Evolutionary conservation across 2,113 vertebrate genomes (phyloP), one percentile per base, ranked within the genome.

Genomic region (Gymnocephalus cernua): DNA sequence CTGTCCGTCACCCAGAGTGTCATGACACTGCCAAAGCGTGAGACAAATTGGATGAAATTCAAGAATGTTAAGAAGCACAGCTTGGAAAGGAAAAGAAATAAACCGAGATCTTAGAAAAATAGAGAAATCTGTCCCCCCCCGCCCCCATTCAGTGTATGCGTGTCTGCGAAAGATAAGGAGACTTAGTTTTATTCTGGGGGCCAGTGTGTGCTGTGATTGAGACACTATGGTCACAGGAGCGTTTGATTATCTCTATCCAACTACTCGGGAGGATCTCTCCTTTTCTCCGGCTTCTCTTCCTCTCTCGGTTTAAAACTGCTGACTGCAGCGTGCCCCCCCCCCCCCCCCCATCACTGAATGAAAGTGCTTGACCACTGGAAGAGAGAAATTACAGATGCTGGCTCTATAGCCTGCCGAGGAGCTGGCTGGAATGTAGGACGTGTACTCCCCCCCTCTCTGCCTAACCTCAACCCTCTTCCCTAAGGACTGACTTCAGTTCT

Each of bases 311-410:
- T 82, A 83, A 88, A 92, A 93, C 41, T 81, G 89, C 91, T 88
- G 89, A 94, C 88, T 81, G 78, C 85, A 63, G 87, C 67, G 50
- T 13, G 47, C 59, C 63, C 32, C 53, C 23, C 32, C n/a, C 15
- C 48, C 59, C 48, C 62, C 35, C 54, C 16, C 45, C 38, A 56
- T 86, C 80, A 74, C 79, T 82, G 73, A 89, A 90, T 88, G 77
- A 88, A 81, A 90, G 83, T 74, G 82, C 82, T 90, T 86, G 91
- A 92, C 90, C 89, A 84, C 87, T 88, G 87, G 77, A 93, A 91
- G 76, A 91, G 76, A 88, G 87, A 93, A 92, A 93, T 93, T 90
- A 93, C 91, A 92, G 90, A 91, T 78, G 69, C 75, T 63, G 76
- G 71, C 70, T 88, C 53, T 83, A 77, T 76, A 50, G 64, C 77